phyloP scores from a whole-genome alignment of 2,797 vertebrate species.

The Enteromius anoplus region DNA sequence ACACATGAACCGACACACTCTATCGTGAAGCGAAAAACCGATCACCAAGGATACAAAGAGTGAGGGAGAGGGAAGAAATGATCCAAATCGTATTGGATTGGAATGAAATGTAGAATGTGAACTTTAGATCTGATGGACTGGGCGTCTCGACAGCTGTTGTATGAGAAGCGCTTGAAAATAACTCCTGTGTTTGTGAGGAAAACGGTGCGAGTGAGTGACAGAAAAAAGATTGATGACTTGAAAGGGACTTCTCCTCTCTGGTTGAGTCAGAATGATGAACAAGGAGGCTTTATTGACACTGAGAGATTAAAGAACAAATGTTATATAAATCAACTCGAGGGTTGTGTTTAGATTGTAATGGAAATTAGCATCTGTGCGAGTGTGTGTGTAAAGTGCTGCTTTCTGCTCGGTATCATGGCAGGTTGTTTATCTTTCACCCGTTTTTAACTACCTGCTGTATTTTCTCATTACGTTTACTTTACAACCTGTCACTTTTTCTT shows the following conservation, averaged over 20 bases:
- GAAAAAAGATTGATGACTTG: conserved; percentile 40
- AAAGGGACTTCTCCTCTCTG: conserved; percentile 30
- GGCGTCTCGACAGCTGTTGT: conserved; percentile 33
- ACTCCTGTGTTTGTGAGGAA: conserved; percentile 32
- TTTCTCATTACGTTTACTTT: conserved; percentile 50
- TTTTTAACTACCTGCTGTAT: conserved; percentile 53
- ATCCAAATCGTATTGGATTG: conserved; percentile 43
- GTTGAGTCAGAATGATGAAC: conserved; percentile 49
- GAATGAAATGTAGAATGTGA: conserved; percentile 43
- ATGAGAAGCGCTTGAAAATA: conserved; percentile 40
- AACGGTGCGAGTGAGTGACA: conserved; percentile 21
- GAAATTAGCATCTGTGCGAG: conserved; percentile 32
- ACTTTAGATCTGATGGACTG: conserved; percentile 43
- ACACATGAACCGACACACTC: neutral
- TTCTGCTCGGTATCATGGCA: conserved; percentile 27
- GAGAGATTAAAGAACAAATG: conserved; percentile 54
- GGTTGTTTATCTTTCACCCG: conserved; percentile 50
- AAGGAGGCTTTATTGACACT: conserved; percentile 48
- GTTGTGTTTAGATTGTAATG: conserved; percentile 40
- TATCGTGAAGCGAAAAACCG: conserved; percentile 7
- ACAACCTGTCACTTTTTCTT: conserved; percentile 49
- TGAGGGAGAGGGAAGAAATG: conserved; percentile 24
- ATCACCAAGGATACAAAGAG: conserved; percentile 10
- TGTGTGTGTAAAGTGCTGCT: conserved; percentile 34
- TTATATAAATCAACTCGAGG: conserved; percentile 49